Percentiles rank a stretch among this genome's conserved stretches.
Conservation (phyloP, 2,797 vertebrate genomes). For the Peromyscus aztecus region DNA sequence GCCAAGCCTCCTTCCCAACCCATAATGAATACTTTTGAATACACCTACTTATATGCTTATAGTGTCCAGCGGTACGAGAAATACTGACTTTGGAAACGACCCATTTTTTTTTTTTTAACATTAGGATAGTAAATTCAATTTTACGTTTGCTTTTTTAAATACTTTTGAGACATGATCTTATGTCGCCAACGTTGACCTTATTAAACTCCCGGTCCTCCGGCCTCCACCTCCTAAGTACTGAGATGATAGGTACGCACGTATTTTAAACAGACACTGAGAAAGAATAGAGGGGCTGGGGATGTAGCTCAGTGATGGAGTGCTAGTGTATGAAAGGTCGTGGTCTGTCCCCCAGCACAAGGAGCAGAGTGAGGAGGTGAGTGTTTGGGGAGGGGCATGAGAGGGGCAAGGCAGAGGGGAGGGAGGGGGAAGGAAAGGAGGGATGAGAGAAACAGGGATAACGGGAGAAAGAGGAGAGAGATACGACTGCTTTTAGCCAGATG, state of each 20-base stretch:
- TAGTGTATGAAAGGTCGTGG: background rate
- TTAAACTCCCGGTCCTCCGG: background rate
- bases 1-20: no score
- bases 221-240: background rate
- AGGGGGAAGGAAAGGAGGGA: background rate
- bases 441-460: background rate
- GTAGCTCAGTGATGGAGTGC: background rate
- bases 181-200: background rate
- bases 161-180: background rate
- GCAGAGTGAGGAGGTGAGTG: background rate
- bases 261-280: background rate
- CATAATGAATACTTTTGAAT: background rate
- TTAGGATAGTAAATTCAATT: background rate
- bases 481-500: background rate
- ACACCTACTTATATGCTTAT: background rate
- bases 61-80: background rate
- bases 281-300: background rate
- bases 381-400: background rate
- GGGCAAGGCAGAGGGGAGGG: accelerated
- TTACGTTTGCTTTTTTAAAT: background rate
- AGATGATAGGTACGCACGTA: background rate
- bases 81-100: background rate
- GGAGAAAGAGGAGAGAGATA: no score
- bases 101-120: background rate
- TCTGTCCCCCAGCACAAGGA: background rate